phyloP scores from a whole-genome alignment of 2,888 invertebrate genomes.

The Pteria penguin region DNA sequence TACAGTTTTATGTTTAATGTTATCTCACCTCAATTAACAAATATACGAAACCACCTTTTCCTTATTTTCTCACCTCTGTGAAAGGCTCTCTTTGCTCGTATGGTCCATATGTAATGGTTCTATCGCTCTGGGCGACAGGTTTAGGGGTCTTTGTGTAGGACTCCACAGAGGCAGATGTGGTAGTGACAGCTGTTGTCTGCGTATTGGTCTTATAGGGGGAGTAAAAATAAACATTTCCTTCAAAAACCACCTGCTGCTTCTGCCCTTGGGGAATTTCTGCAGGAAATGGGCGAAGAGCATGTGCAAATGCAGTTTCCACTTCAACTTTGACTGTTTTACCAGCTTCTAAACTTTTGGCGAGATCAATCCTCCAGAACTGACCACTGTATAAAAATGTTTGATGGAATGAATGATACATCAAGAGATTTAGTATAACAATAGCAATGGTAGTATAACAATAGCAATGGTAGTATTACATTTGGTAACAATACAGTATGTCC shows the following conservation, averaged over 20 bases:
- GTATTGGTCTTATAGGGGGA: slow-evolving; percentile 89
- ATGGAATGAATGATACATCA: no score
- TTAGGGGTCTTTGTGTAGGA: slow-evolving; percentile 76
- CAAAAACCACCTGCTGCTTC: slow-evolving; percentile 93
- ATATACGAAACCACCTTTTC: no score
- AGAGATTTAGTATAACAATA: no score
- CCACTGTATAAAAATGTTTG: no score
- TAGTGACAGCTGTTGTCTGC: slow-evolving; percentile 90
- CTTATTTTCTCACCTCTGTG: slow-evolving; percentile 72
- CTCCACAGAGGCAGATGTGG: slow-evolving; percentile 89
- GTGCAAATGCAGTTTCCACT: slow-evolving; percentile 85
- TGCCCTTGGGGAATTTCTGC: slow-evolving; percentile 94
- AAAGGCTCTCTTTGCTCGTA: slow-evolving; percentile 87
- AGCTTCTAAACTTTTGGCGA: slow-evolving; percentile 68
- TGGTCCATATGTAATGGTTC: slow-evolving; percentile 92
- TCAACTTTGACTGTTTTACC: slow-evolving; percentile 74
- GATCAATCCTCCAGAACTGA: slow-evolving; percentile 71
- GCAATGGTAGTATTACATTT: no score
- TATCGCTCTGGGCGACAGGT: slow-evolving; percentile 85
- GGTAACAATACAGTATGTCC: no score
- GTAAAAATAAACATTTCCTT: slow-evolving; percentile 90
- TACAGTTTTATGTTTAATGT: not conserved
- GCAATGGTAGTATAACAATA: no score
- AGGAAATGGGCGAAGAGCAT: slow-evolving; percentile 91
- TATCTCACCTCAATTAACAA: no score